These are phyloP conservation scores for Triplophysa tibetana DNA, from an alignment of 2,113 vertebrate species.

Conservation along the genomic window DNA sequence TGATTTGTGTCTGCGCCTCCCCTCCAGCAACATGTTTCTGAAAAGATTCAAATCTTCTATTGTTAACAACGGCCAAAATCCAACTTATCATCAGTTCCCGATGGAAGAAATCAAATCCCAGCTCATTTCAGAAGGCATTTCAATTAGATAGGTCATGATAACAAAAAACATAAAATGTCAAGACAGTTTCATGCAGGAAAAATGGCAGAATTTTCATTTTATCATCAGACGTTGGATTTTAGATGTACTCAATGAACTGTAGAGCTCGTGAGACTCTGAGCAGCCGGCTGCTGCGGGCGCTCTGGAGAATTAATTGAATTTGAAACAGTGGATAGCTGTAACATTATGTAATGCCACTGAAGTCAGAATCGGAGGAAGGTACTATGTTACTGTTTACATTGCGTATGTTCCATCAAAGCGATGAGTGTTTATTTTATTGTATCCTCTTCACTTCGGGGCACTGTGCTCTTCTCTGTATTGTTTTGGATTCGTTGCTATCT, in stretches of 20 bases:
- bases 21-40: too few species aligned
- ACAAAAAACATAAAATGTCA: too few species aligned
- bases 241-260: background rate
- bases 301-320: constrained; percentile 28
- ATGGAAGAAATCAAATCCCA: too few species aligned
- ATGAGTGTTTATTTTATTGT: constrained; percentile 44
- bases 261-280: constrained; percentile 10
- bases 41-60: too few species aligned
- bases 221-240: too few species aligned
- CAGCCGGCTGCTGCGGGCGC: background rate
- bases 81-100: too few species aligned
- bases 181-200: too few species aligned
- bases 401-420: constrained; percentile 13
- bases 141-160: too few species aligned
- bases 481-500: constrained; percentile 54
- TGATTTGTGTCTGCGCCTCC: too few species aligned
- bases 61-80: too few species aligned
- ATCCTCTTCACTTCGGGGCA: constrained; percentile 32
- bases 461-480: constrained; percentile 33
- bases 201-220: too few species aligned
- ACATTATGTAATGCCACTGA: constrained; percentile 27
- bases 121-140: too few species aligned
- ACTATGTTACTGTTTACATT: constrained; percentile 16
- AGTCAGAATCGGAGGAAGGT: constrained; percentile 13
- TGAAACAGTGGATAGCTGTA: constrained; percentile 24